Base-by-base conservation (phyloP, 2,888 invertebrate genomes). In the Mythimna lalbum region DNA sequence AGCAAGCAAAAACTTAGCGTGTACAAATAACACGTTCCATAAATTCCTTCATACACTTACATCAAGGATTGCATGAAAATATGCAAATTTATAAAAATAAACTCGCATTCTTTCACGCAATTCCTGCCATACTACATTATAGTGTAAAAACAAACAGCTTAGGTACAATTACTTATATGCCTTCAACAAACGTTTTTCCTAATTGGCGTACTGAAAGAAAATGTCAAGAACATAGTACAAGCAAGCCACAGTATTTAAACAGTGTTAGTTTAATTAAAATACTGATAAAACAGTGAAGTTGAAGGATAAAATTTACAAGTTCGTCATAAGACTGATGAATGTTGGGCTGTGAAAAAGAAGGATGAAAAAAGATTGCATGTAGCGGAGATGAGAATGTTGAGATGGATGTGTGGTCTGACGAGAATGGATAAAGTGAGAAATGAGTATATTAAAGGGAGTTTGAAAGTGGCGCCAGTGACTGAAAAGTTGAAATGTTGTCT, bases 211-310 rank as follows among this genome's bases (percentile, higher is more conserved):
- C 39, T 60, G 47, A 66, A 78, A 69, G 21, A 78, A 60, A 69
- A 75, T 75, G 75, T 78, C 75, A 80, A 69, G 70, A 70, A 63
- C 65, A 67, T 21, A 0, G 52, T 43, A 43, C 39, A 43, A 61
- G 27, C 66, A 64, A 79, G 61, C 74, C 56, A 57, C 52, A 27
- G 36, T 61, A 66, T 63, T 50, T 57, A 70, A 19, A 63, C 56
- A n/a, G 31, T n/a, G 60, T 73, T n/a, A 36, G 49, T 12, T 70
- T 63, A 36, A 63, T 69, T 71, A 27, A 61, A 55, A 61, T 31
- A 19, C 17, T 23, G 33, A 10, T 4, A 4, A 27, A 27, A 27
- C 27, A 27, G 27, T 27, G 4, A 27, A n/a, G n/a, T n/a, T n/a
- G n/a, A n/a, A n/a, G n/a, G n/a, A n/a, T n/a, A n/a, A n/a, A n/a